These are phyloP conservation scores for Malacosoma neustria DNA, from an alignment of 2,888 invertebrate species.

Conservation along the genomic window DNA sequence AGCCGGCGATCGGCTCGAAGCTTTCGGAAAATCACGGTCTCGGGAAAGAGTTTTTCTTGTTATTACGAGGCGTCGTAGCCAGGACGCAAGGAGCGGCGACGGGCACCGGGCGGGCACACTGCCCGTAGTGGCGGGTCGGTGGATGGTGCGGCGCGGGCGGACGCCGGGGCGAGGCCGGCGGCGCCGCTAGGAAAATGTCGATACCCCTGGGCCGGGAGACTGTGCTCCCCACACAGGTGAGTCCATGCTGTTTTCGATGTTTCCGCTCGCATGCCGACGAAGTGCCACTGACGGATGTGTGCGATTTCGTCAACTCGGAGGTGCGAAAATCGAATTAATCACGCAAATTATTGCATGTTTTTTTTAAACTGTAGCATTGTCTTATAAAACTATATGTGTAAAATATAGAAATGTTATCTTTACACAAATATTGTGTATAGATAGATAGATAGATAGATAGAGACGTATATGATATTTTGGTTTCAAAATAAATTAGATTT, in stretches of 20 bases:
- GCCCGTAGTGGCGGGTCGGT: conserved; percentile 51
- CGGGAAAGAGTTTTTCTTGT: conserved; percentile 63
- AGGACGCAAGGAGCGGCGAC: conserved; percentile 10
- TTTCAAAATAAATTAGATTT: too few relatives aligned
- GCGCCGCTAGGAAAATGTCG: conserved; percentile 72
- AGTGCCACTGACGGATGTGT: neutral
- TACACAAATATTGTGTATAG: too few relatives aligned
- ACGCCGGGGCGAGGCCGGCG: conserved; percentile 72
- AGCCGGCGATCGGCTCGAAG: conserved; percentile 23
- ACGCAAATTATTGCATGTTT: neutral
- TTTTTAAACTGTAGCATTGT: too few relatives aligned
- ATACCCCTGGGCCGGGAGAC: conserved; percentile 72
- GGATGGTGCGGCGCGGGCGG: conserved; percentile 66
- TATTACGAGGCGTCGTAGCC: conserved; percentile 36
- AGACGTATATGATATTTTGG: too few relatives aligned
- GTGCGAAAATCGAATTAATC: neutral
- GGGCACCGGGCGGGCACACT: conserved; percentile 34
- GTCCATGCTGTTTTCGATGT: conserved; percentile 21
- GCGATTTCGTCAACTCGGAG: conserved; percentile 4
- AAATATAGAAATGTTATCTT: too few relatives aligned
- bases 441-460: too few relatives aligned
- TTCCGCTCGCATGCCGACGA: conserved; percentile 1
- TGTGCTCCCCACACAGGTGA: conserved; percentile 68
- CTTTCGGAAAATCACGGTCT: conserved; percentile 34
- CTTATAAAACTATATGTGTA: too few relatives aligned